Evolutionary conservation across 2,888 invertebrate genomes (phyloP).

Genomic region (Ectemnius lituratus): DNA sequence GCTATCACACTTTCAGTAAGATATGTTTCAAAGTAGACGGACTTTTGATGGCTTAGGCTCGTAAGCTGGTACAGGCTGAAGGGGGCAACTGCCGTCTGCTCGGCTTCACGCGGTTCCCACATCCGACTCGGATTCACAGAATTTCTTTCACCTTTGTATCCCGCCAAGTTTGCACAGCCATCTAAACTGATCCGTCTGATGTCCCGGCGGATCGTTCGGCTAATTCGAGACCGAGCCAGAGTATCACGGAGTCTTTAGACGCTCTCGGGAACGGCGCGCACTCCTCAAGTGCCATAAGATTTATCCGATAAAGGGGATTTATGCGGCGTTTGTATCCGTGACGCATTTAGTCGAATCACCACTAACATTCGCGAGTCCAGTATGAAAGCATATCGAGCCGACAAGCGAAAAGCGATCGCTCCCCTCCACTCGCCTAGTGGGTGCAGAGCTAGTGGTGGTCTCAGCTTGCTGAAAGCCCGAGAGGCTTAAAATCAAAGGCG

Average conservation of each 20-base stretch:
- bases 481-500: conserved; percentile 61
- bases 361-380: conserved; percentile 35
- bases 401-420: conserved; percentile 44
- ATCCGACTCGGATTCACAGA: conserved; percentile 13
- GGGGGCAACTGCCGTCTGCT: no score
- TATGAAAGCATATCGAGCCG: conserved; percentile 44
- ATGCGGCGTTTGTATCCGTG: conserved; percentile 53
- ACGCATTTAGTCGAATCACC: conserved; percentile 45
- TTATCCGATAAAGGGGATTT: conserved; percentile 63
- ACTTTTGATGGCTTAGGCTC: conserved; percentile 11
- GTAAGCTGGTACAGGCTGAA: conserved; percentile 8
- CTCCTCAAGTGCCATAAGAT: conserved; percentile 47
- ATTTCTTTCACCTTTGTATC: conserved; percentile 47
- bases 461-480: conserved; percentile 42
- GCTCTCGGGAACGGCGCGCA: conserved; percentile 44
- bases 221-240: conserved; percentile 56
- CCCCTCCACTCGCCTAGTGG: conserved; percentile 8
- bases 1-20: neutral
- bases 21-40: conserved; percentile 9
- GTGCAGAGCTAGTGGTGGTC: conserved; percentile 10
- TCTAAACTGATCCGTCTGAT: conserved; percentile 55
- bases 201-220: conserved; percentile 45
- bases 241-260: conserved; percentile 54
- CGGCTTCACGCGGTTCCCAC: conserved; percentile 8
- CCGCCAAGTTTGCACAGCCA: conserved; percentile 48